Base-by-base conservation (phyloP, 2,113 vertebrate genomes). In the Triplophysa rosa region DNA sequence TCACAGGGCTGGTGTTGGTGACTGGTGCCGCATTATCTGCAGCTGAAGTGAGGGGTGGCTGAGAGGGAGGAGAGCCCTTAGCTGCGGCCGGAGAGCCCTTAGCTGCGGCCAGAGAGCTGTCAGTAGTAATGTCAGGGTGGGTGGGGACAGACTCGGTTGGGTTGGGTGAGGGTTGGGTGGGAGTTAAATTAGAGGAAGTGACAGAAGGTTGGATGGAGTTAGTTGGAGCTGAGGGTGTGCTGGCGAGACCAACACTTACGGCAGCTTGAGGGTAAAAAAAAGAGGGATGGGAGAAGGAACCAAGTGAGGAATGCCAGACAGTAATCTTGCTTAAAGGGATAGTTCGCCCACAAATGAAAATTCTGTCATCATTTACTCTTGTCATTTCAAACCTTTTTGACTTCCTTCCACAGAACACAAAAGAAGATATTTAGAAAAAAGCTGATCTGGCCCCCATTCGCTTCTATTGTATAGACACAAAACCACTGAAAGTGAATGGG, bases 21-120 rank as follows among this genome's bases (percentile, higher is more conserved):
- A 91, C 92, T 88, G 92, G 94, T 83, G 94, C 90, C 91, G 92
- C 93, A 92, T 93, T 92, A 91, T 92, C 91, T 89, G 93, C 92
- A 89, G 93, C 89, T 84, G 93, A 4, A 71, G 77, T 92, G 87
- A 91, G 89, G 88, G 91, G 92, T 83, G 92, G 54, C 88, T 92
- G 93, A 92, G 94, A 92, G 90, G 87, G 75, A 59, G 93, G 93
- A 93, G 92, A 12, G 64, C 86, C 92, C 88, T 94, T 94, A 84
- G 94, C 91, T 84, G 91, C 92, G 89, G 89, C 87, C 81, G 93
- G 89, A 93, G 92, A 12, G 64, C 86, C 92, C 88, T 94, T 94
- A 84, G 94, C 91, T 84, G 91, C 92, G 89, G 89, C 87, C 81
- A 93, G 89, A 82, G 92, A 93, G 89, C 90, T 86, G 84, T 94